Conservation (phyloP, 2,888 invertebrate genomes). For the Sycophila texana region DNA sequence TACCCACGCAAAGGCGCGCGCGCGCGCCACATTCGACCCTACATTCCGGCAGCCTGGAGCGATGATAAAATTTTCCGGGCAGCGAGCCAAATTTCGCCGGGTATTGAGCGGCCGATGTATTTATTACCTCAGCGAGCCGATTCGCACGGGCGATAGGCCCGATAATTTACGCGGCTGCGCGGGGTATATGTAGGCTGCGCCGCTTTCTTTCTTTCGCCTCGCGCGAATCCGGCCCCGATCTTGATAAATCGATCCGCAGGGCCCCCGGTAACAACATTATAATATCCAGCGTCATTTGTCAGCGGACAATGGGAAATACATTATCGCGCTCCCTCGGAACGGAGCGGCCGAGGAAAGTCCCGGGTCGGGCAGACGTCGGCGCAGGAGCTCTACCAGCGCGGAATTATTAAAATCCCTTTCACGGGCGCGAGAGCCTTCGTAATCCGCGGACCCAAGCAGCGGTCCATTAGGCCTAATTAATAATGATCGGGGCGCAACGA, state of each 20-base stretch:
- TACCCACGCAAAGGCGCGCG: too few relatives aligned
- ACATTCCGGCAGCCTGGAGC: background rate
- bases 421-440: slow-evolving; percentile 1
- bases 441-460: background rate
- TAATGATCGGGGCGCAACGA: background rate
- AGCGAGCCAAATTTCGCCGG: slow-evolving; percentile 9
- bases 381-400: background rate
- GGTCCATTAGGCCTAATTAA: slow-evolving; percentile 34
- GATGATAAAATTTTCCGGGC: background rate
- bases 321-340: slow-evolving; percentile 12
- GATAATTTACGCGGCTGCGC: slow-evolving; percentile 41
- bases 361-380: background rate
- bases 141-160: slow-evolving; percentile 32
- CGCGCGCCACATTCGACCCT: too few relatives aligned
- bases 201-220: slow-evolving; percentile 22
- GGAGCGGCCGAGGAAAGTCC: background rate
- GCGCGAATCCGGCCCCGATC: slow-evolving; percentile 19
- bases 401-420: slow-evolving; percentile 37
- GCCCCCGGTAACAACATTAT: slow-evolving; percentile 26
- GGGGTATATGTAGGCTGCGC: background rate
- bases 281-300: slow-evolving; percentile 48
- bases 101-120: background rate
- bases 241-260: slow-evolving; percentile 42
- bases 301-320: slow-evolving; percentile 50
- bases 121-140: slow-evolving; percentile 10